Conservation (phyloP, 2,113 vertebrate genomes). For the Hiodon alosoides region DNA sequence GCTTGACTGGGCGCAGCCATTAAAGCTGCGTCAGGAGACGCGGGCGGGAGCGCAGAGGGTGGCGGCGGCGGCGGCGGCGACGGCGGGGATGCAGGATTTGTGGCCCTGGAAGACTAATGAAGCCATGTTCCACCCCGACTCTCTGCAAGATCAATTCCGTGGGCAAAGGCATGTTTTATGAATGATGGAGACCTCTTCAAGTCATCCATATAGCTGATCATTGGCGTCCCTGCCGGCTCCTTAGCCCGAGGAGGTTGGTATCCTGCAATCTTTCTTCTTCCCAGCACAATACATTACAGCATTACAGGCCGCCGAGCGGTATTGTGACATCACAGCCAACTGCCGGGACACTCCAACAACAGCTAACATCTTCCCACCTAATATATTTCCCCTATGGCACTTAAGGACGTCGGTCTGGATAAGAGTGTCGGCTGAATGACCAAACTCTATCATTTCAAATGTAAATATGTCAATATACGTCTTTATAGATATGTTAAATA, state of each 20-base stretch:
- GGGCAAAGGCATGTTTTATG: constrained; percentile 65
- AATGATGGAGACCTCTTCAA: constrained; percentile 74
- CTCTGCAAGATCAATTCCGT: constrained; percentile 75
- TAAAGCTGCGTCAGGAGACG: background rate
- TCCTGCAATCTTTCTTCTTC: constrained; percentile 67
- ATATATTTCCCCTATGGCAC: background rate
- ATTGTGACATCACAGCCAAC: constrained; percentile 36
- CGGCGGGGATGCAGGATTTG: constrained; percentile 62
- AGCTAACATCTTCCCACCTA: constrained; percentile 32
- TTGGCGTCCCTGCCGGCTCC: constrained; percentile 46
- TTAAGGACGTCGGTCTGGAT: too few species aligned
- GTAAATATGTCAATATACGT: too few species aligned
- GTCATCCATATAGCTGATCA: constrained; percentile 73
- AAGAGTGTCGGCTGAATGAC: too few species aligned
- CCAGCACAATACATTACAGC: constrained; percentile 62
- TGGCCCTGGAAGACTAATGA: constrained; percentile 70
- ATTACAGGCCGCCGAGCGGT: constrained; percentile 49
- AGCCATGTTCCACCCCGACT: constrained; percentile 72
- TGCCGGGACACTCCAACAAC: constrained; percentile 41
- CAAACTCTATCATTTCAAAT: too few species aligned
- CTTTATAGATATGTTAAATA: too few species aligned
- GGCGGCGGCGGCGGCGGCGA: constrained; percentile 27
- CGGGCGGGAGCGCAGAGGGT: constrained; percentile 9
- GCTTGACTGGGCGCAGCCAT: background rate
- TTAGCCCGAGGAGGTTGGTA: constrained; percentile 58